phyloP scores from a whole-genome alignment of 2,888 invertebrate genomes.

The Athrips mouffetella region DNA sequence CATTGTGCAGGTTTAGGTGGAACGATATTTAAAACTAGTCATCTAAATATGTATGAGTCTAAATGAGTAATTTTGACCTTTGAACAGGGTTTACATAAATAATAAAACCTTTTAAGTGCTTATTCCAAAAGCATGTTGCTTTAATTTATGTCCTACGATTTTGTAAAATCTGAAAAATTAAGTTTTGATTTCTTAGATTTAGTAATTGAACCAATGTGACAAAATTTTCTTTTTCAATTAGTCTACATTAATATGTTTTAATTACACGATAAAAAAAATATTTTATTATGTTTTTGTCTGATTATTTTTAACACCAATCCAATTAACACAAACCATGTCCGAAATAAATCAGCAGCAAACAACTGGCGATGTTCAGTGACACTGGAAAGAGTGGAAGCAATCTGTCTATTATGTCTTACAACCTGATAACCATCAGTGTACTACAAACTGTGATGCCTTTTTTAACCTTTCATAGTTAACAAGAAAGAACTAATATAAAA shows the following conservation, averaged over 20 bases:
- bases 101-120: no score
- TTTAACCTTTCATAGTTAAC: slow-evolving; percentile 32
- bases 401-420: slow-evolving; percentile 75
- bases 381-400: slow-evolving; percentile 54
- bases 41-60: no score
- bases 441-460: slow-evolving; percentile 35
- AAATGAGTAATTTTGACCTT: no score
- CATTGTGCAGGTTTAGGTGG: no score
- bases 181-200: no score
- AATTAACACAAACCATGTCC: slow-evolving; percentile 31
- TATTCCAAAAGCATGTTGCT: no score
- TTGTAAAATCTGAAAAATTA: no score
- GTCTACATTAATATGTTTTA: background rate
- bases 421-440: slow-evolving; percentile 57
- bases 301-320: slow-evolving; percentile 21
- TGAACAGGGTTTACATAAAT: no score
- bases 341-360: slow-evolving; percentile 47
- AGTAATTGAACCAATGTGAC: no score
- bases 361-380: slow-evolving; percentile 46
- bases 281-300: no score
- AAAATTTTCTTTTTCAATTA: background rate
- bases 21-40: no score
- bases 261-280: background rate
- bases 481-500: slow-evolving; percentile 4
- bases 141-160: no score